Conservation (phyloP, 2,888 invertebrate species). For the Tachina grossa region DNA sequence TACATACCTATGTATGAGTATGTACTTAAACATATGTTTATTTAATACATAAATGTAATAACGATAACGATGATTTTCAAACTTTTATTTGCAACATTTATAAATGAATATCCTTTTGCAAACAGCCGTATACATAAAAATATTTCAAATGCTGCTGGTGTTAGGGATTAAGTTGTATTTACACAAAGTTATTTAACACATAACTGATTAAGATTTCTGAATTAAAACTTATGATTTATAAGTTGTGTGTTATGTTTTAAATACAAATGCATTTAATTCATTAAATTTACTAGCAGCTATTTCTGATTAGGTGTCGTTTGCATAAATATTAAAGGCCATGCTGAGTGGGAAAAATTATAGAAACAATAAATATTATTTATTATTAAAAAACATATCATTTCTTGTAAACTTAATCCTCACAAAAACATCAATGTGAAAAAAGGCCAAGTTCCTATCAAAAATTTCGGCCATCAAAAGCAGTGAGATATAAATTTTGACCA, state of each 20-base stretch:
- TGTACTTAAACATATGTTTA: background rate
- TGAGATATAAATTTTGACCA: too few species aligned
- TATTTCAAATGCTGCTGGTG: conserved; percentile 72
- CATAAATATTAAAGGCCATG: too few species aligned
- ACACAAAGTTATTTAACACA: conserved; percentile 72
- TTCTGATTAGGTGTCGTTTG: background rate
- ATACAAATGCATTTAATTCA: conserved; percentile 21
- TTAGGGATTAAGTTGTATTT: conserved; percentile 78
- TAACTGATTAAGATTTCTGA: conserved; percentile 61
- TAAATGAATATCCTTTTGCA: conserved; percentile 21
- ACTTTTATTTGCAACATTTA: background rate
- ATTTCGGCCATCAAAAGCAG: too few species aligned
- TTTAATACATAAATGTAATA: conserved; percentile 8
- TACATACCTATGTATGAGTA: background rate
- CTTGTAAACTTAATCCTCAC: too few species aligned
- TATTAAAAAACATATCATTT: too few species aligned
- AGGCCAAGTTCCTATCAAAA: too few species aligned
- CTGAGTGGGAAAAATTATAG: background rate
- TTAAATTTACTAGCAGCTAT: conserved; percentile 9
- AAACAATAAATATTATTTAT: too few species aligned
- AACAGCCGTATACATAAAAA: conserved; percentile 1
- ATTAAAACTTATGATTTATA: conserved; percentile 39
- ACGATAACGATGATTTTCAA: conserved; percentile 17
- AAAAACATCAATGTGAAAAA: too few species aligned
- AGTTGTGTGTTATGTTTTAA: conserved; percentile 11